phyloP scores from a whole-genome alignment of 2,888 invertebrate species.

The Rhynchonema sp. region DNA sequence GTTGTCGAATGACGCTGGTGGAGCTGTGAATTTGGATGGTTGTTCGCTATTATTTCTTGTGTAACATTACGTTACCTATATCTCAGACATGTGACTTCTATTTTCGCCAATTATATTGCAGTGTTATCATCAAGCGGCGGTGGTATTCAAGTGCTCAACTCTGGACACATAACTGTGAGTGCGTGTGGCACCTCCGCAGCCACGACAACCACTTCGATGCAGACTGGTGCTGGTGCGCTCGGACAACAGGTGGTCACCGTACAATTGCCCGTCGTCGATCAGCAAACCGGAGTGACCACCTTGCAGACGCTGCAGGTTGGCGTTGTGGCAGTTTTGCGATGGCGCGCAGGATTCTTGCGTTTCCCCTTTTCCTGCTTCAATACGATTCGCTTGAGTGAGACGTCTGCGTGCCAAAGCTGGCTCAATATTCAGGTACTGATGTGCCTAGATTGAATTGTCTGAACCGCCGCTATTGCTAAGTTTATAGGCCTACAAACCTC shows the following conservation, averaged over 20 bases:
- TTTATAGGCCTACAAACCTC: too few species aligned
- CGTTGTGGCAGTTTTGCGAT: too few species aligned
- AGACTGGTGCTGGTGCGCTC: too few species aligned
- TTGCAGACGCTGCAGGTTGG: background rate
- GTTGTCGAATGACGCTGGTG: background rate
- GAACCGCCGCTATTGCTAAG: too few species aligned
- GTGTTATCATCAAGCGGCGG: background rate
- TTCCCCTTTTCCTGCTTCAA: too few species aligned
- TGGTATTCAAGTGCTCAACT: background rate
- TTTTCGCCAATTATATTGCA: background rate
- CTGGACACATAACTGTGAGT: background rate
- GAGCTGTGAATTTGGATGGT: too few species aligned
- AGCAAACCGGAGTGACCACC: background rate
- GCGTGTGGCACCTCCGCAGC: background rate
- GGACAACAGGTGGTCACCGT: background rate
- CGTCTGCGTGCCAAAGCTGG: too few species aligned
- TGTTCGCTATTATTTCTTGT: too few species aligned
- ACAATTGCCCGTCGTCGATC: background rate
- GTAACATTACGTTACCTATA: background rate
- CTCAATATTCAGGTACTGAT: too few species aligned
- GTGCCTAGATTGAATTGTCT: too few species aligned
- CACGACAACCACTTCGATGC: background rate
- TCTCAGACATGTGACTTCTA: background rate
- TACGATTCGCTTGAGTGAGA: too few species aligned
- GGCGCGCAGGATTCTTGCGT: too few species aligned